Base-by-base conservation (phyloP, 2,888 invertebrate species). In the Rosalia funebris region DNA sequence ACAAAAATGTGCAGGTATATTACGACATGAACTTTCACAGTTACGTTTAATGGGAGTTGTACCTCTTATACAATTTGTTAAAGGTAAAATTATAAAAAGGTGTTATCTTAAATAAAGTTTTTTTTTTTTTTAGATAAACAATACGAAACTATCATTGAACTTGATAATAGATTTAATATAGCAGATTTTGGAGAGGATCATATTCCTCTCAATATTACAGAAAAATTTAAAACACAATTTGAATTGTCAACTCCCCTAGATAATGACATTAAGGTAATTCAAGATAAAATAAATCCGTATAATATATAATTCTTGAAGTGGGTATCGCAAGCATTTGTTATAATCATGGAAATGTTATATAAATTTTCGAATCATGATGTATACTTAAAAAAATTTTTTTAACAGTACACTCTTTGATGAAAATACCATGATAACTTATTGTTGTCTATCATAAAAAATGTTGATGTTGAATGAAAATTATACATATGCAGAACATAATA, bases 11-110 rank as follows among this genome's bases (percentile, higher is more conserved):
- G 87, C 88, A 0, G 87, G 87, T 0, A 75, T 82, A 4, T 74
- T 94, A 32, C 83, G 91, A 15, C 90, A 92, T 76, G 90, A 92
- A 74, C 82, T 94, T 1, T 88, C 90, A 1, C 88, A 89, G 57
- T 81, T 93, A 0, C 82, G 87, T 62, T 81, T 93, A 0, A 89
- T 93, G 84, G 93, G 93, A 7, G 84, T 87, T 65, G 88, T 93
- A 32, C 93, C 93, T 3, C 85, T 84, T 60, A 87, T 94, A 57
- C 76, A 83, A 34, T 94, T 94, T 83, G 85, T 91, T 1, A 89
- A 88, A 84, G 88, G 88, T 86, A 70, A 53, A 14, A 25, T 10
- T 14, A 11, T 34, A 41, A 42, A 31, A 12, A n/a, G 14, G 44
- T 42, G 45, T 9, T 42, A 11, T 5, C 11, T 17, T n/a, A 39